Conservation (phyloP, 2,113 vertebrate genomes). For the Podiceps cristatus region DNA sequence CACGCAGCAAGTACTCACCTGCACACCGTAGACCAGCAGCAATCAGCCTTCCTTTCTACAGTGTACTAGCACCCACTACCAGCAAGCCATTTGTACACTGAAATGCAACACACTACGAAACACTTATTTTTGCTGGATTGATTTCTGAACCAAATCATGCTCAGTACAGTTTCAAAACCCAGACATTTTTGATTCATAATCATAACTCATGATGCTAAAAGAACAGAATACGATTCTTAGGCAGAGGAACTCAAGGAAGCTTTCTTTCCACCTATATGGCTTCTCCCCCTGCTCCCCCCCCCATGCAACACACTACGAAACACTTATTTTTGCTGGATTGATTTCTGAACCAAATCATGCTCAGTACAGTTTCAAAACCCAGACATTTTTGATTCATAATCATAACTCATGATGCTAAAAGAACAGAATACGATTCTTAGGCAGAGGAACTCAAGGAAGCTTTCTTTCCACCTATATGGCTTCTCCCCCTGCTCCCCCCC, state of each 20-base stretch:
- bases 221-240: not conserved
- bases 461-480: not conserved
- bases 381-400: not conserved
- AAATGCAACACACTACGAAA: not conserved
- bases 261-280: not conserved
- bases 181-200: not conserved
- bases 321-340: not conserved
- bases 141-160: not conserved
- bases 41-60: not conserved
- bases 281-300: too few relatives aligned
- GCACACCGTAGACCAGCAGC: not conserved
- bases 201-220: not conserved
- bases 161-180: not conserved
- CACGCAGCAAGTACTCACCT: rapidly evolving
- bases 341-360: not conserved
- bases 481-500: too few relatives aligned
- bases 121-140: not conserved
- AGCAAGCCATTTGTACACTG: not conserved
- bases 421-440: not conserved
- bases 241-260: not conserved
- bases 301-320: too few relatives aligned
- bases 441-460: not conserved
- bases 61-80: not conserved
- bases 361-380: not conserved
- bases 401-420: not conserved